Evolutionary conservation across 1,140 invertebrate genomes (phyloP), one percentile per base, ranked within the genome.

Genomic region (Diuraphis noxia): DNA sequence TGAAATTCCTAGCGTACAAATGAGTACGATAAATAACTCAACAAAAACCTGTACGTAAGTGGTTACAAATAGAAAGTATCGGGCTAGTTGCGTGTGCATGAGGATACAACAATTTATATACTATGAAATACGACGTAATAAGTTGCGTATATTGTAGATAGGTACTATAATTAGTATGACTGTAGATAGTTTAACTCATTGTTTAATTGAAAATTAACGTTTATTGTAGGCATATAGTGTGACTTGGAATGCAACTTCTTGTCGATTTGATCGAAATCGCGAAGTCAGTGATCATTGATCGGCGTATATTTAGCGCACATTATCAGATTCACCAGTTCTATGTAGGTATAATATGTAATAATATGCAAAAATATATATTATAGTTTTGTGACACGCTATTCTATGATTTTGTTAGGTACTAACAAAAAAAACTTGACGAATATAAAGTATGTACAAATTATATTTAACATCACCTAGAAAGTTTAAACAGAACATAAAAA

Each of bases 61-160:
- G 56, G 56, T 72, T n/a, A 4, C 56, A n/a, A 72, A 72, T 72
- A 72, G 56, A 72, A 72, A 72, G 56, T 72, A 72, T 72, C 30
- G 56, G 13, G 34, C 56, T 72, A 72, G 56, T 72, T 72, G 56
- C 30, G 56, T 13, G 56, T 72, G 30, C 56, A n/a, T 19, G 56
- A 72, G 56, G 30, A 72, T 72, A 72, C 17, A 72, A 17, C 56
- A n/a, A 72, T 72, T 72, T 72, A 72, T 72, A 72, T 72, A n/a
- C n/a, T 72, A 72, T n/a, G 56, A 72, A n/a, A 72, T 72, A n/a
- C 56, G 56, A 72, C 30, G 56, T 72, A 72, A 72, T 72, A 72
- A 63, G 56, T n/a, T 5, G 56, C 30, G 34, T n/a, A 72, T 72
- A 72, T 72, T n/a, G 30, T 72, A 17, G 30, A n/a, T n/a, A 72